Percentiles rank a stretch among this genome's conserved stretches.
These are phyloP conservation scores for Perithous albicinctus DNA, from an alignment of 2,888 invertebrate genomes.

Conservation along the genomic window DNA sequence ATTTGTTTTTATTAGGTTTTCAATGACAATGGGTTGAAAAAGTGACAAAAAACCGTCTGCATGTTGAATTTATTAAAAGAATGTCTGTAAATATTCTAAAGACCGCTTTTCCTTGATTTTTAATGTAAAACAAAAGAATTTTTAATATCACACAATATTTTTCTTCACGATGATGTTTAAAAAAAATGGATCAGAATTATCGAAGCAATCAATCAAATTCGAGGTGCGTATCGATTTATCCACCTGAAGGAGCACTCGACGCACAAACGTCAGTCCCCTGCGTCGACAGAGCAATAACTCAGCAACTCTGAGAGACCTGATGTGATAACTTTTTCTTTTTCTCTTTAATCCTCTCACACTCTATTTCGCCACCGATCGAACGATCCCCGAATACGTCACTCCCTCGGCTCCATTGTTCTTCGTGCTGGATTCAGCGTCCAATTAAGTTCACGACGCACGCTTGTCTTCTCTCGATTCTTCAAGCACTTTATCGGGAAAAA, in stretches of 20 bases:
- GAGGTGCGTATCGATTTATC: constrained; percentile 49
- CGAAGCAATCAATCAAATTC: constrained; percentile 30
- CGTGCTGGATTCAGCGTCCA: constrained; percentile 34
- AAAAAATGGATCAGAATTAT: constrained; percentile 11
- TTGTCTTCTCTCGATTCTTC: constrained; percentile 21
- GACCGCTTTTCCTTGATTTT: no score
- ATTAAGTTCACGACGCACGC: constrained; percentile 50
- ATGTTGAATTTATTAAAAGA: no score
- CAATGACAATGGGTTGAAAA: no score
- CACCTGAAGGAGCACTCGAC: constrained; percentile 12
- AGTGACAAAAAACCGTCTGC: no score
- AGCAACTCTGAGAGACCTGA: constrained; percentile 38
- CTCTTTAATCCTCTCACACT: constrained; percentile 10
- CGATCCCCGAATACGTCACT: constrained; percentile 52
- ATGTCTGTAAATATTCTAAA: no score
- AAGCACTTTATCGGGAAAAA: constrained; percentile 27
- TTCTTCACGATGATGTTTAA: neutral
- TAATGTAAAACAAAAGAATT: no score
- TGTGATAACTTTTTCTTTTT: constrained; percentile 18
- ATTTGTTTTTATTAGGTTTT: no score
- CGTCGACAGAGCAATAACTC: constrained; percentile 32
- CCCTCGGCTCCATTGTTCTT: constrained; percentile 51
- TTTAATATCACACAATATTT: no score
- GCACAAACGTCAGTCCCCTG: constrained; percentile 1
- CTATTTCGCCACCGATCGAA: constrained; percentile 41